Evolutionary conservation across 2,113 vertebrate species (phyloP).

Genomic region (Oreochromis tanganicae): DNA sequence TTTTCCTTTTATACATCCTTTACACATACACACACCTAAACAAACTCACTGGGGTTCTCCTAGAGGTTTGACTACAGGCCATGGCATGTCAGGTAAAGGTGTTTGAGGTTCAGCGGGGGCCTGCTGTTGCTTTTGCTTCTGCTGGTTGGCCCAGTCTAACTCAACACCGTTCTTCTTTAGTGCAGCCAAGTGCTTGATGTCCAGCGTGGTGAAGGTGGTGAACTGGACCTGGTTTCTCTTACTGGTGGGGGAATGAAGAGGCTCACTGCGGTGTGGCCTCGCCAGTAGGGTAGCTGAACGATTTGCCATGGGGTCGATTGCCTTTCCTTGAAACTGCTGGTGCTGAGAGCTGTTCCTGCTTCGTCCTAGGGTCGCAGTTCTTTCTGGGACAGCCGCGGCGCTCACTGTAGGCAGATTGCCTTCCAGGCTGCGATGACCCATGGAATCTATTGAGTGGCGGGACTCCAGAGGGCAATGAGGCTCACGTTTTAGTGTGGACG

Average conservation of each 20-base stretch:
- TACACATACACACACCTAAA: background rate
- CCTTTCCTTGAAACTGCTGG: constrained; percentile 36
- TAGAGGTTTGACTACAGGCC: constrained; percentile 66
- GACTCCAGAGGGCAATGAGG: constrained; percentile 31
- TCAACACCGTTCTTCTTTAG: constrained; percentile 76
- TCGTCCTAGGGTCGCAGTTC: constrained; percentile 75
- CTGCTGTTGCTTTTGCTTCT: constrained; percentile 28
- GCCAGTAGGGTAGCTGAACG: constrained; percentile 62
- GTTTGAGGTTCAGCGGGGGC: constrained; percentile 63
- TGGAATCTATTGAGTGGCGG: constrained; percentile 32
- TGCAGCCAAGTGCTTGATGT: constrained; percentile 74
- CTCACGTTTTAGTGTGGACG: constrained; percentile 70
- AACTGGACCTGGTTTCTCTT: constrained; percentile 95
- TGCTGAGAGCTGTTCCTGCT: constrained; percentile 61
- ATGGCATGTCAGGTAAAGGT: constrained; percentile 66
- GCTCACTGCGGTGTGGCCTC: constrained; percentile 73
- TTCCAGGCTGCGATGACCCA: constrained; percentile 5
- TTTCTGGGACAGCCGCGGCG: constrained; percentile 61
- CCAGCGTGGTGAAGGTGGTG: constrained; percentile 86
- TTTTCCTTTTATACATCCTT: background rate
- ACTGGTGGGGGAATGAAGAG: constrained; percentile 89
- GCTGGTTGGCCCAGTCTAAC: constrained; percentile 81
- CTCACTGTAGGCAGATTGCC: constrained; percentile 32
- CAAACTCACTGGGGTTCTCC: constrained; percentile 47
- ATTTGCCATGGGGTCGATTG: constrained; percentile 35